Conservation (phyloP, 2,888 invertebrate genomes). For the Lasioglossum pauxillum region DNA sequence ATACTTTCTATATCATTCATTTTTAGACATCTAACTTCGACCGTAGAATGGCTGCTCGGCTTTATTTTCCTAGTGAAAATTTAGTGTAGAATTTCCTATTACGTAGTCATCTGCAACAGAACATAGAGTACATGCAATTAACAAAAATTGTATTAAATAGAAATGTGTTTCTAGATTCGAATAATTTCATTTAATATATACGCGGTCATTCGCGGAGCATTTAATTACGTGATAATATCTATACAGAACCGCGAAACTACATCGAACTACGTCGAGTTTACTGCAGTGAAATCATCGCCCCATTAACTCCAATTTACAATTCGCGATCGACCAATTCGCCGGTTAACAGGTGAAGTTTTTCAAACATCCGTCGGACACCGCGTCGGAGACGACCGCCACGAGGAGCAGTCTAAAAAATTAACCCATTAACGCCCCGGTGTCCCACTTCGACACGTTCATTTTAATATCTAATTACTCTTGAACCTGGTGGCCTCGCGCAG, state of each 20-base stretch:
- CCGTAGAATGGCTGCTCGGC: constrained; percentile 21
- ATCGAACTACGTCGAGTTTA: background rate
- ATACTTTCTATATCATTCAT: constrained; percentile 82
- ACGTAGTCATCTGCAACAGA: constrained; percentile 76
- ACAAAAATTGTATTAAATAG: background rate
- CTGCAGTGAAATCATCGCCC: background rate
- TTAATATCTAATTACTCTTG: constrained; percentile 12
- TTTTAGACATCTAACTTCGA: constrained; percentile 61
- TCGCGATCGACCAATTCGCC: background rate
- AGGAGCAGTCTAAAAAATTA: background rate
- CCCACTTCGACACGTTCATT: background rate
- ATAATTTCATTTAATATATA: background rate
- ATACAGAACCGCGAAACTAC: background rate
- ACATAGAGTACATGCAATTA: background rate
- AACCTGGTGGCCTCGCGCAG: background rate
- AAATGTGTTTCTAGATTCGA: background rate
- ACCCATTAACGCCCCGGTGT: background rate
- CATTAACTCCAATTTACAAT: background rate
- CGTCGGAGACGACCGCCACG: background rate
- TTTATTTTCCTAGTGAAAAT: constrained; percentile 41
- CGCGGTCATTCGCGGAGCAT: background rate
- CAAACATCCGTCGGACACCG: background rate
- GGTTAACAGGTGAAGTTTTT: constrained; percentile 11
- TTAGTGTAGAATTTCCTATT: constrained; percentile 61
- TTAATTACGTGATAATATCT: background rate